Conservation (phyloP, 2,888 invertebrate species). For the Coelinius sp. region DNA sequence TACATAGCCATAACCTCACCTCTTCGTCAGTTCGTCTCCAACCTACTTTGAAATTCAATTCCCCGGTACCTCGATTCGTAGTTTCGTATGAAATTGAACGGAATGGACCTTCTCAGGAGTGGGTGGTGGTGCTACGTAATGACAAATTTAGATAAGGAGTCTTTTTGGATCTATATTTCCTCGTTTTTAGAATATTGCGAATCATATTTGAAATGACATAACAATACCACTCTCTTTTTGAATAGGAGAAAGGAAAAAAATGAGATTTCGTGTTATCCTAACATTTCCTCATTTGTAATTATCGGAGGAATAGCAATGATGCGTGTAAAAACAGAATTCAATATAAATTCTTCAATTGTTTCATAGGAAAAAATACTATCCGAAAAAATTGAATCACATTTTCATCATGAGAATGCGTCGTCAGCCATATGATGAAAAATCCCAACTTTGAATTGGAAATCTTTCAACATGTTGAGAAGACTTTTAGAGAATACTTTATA, state of each 20-base stretch:
- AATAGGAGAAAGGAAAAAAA: background rate
- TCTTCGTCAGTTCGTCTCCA: slow-evolving; percentile 8
- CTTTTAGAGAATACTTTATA: no score
- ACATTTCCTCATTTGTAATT: no score
- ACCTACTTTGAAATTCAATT: slow-evolving; percentile 48
- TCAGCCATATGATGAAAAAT: no score
- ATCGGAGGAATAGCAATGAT: no score
- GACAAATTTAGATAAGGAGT: slow-evolving; percentile 19
- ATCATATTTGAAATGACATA: background rate
- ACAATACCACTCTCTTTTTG: background rate
- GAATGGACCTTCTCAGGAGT: slow-evolving; percentile 42
- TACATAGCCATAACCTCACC: slow-evolving; percentile 32
- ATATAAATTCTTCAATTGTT: no score
- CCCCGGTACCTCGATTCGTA: slow-evolving; percentile 27
- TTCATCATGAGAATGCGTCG: no score
- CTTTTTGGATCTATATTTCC: background rate
- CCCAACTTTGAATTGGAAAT: no score
- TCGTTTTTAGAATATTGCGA: background rate
- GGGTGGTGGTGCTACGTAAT: background rate
- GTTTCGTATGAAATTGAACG: slow-evolving; percentile 47
- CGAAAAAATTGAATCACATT: no score
- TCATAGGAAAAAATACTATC: background rate
- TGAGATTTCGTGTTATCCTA: background rate
- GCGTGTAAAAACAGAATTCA: no score
- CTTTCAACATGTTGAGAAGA: no score